These are phyloP conservation scores for Hypercompe scribonia DNA, from an alignment of 2,888 invertebrate species.

Conservation along the genomic window DNA sequence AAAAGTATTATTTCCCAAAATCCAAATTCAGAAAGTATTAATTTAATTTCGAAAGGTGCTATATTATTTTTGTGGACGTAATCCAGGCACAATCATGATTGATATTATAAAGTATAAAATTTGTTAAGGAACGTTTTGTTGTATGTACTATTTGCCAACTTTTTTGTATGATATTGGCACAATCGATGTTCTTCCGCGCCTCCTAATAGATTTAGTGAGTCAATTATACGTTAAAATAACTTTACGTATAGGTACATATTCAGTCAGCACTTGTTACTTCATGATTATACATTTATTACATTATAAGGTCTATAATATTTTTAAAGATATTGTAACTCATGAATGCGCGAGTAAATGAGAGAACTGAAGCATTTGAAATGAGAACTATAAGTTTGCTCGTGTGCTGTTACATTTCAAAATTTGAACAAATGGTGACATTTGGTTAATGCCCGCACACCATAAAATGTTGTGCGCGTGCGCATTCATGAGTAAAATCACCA, in stretches of 20 bases:
- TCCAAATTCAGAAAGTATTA: conserved; percentile 84
- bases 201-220: conserved; percentile 67
- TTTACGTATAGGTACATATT: conserved; percentile 53
- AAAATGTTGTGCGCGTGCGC: conserved; percentile 1
- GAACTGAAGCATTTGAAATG: not conserved
- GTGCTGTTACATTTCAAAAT: not conserved
- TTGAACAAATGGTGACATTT: not conserved
- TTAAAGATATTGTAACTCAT: conserved; percentile 27
- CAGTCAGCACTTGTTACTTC: conserved; percentile 58
- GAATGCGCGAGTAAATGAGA: not conserved
- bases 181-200: conserved; percentile 80
- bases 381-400: not conserved
- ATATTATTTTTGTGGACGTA: conserved; percentile 63
- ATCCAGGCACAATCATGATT: conserved; percentile 65
- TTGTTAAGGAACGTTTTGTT: conserved; percentile 50
- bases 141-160: conserved; percentile 45
- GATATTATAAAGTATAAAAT: conserved; percentile 47
- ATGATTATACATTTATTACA: conserved; percentile 46
- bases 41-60: conserved; percentile 76
- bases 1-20: conserved; percentile 85
- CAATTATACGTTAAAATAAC: conserved; percentile 63
- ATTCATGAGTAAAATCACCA: conserved; percentile 23
- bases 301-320: conserved; percentile 46
- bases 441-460: not conserved
- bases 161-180: conserved; percentile 62